These are phyloP conservation scores for Dendrocincla tyrannina DNA, from an alignment of 2,797 vertebrate genomes.

Conservation along the genomic window DNA sequence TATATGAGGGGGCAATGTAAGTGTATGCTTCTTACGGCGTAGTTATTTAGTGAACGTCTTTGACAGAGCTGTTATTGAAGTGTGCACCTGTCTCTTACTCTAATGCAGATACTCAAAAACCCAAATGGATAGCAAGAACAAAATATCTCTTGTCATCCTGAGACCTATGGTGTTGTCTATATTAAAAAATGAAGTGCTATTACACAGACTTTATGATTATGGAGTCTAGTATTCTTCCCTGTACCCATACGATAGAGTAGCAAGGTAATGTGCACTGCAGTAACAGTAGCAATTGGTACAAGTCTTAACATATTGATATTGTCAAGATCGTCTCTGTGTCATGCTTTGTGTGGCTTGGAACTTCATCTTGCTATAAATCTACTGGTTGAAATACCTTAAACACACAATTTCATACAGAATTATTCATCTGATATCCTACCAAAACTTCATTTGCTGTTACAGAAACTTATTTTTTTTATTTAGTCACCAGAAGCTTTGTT, in stretches of 20 bases:
- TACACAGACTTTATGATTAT: not conserved
- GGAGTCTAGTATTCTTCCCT: not conserved
- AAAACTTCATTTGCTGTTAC: not conserved
- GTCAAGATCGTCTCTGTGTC: not conserved
- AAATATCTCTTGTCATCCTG: not conserved
- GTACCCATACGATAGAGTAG: not conserved
- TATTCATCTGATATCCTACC: not conserved
- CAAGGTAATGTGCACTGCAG: accelerated
- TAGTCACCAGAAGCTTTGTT: not conserved
- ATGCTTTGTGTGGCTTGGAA: not conserved
- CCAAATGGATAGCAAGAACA: not conserved
- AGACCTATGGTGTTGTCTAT: not conserved
- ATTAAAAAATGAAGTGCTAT: not conserved
- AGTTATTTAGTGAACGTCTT: not conserved
- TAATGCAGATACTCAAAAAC: not conserved
- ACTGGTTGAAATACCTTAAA: not conserved
- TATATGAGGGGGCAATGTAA: not conserved
- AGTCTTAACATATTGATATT: not conserved
- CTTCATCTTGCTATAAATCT: not conserved
- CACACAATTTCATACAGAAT: not conserved
- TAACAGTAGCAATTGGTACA: not conserved
- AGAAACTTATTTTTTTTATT: not conserved
- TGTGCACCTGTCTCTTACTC: not conserved
- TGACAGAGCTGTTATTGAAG: not conserved
- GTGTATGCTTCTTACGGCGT: not conserved